Conservation (phyloP, 53 echinoderm and acorn worm genomes). For the Patiria pectinifera region DNA sequence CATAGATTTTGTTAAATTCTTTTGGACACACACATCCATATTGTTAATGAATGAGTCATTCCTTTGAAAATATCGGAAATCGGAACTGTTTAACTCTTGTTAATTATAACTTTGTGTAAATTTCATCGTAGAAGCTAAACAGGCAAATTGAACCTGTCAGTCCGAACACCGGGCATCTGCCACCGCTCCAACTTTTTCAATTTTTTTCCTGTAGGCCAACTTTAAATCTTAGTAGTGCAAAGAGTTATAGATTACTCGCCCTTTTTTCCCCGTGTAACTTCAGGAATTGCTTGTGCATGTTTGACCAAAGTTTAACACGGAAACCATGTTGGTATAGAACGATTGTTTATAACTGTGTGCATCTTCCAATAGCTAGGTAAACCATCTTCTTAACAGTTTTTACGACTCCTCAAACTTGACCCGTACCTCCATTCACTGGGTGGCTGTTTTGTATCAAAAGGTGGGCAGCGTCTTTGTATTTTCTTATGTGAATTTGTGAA, state of each 20-base stretch:
- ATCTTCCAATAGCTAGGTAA: background rate
- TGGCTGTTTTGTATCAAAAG: background rate
- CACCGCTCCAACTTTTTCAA: background rate
- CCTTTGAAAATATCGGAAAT: too few species aligned
- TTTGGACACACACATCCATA: too few species aligned
- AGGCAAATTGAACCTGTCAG: background rate
- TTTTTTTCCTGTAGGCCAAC: background rate
- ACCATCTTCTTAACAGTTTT: background rate
- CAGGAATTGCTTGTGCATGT: background rate
- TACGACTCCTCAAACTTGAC: background rate
- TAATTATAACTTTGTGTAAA: background rate
- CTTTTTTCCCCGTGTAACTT: background rate
- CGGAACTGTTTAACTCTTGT: background rate
- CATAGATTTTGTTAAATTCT: too few species aligned
- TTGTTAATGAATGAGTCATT: too few species aligned
- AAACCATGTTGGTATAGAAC: background rate
- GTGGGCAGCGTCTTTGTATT: background rate
- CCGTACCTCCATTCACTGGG: background rate
- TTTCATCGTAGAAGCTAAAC: background rate
- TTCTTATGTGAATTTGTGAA: background rate
- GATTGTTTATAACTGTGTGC: background rate
- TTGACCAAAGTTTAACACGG: too few species aligned
- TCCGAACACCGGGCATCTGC: background rate
- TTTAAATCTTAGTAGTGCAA: background rate
- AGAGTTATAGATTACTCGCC: background rate